Percentiles rank a stretch among this genome's conserved stretches.
These are phyloP conservation scores for Agriopis aurantiaria DNA, from an alignment of 2,888 invertebrate genomes.

Conservation along the genomic window DNA sequence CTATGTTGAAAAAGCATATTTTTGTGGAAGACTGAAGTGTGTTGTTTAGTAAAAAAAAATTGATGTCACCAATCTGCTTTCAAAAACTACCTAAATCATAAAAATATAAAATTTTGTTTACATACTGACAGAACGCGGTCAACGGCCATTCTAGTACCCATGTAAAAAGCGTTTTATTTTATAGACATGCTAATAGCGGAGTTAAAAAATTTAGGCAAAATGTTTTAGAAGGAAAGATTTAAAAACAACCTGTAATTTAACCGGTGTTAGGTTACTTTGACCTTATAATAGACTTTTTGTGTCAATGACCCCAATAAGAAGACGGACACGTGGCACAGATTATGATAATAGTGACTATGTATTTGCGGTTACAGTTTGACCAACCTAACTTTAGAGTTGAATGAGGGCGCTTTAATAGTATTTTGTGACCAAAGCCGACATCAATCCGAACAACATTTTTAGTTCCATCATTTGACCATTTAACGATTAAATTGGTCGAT, in stretches of 20 bases:
- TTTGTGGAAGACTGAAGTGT: too few species aligned
- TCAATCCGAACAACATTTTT: neutral
- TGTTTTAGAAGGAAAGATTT: conserved; percentile 5
- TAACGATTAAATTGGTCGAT: neutral
- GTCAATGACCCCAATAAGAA: conserved; percentile 54
- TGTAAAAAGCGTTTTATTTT: conserved; percentile 11
- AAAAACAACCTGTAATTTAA: conserved; percentile 20
- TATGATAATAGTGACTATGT: neutral
- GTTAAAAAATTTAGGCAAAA: conserved; percentile 21
- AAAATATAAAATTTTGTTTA: neutral
- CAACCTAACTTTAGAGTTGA: conserved; percentile 1
- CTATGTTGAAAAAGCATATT: too few species aligned
- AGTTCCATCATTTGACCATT: neutral
- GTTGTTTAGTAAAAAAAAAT: too few species aligned
- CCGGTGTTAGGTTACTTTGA: conserved; percentile 29
- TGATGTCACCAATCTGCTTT: too few species aligned
- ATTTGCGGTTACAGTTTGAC: conserved; percentile 7
- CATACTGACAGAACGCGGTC: conserved; percentile 14
- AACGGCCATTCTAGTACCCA: conserved; percentile 1
- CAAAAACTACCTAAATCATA: too few species aligned
- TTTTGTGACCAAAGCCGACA: neutral
- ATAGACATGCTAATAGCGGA: conserved; percentile 20
- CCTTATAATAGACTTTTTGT: conserved; percentile 44
- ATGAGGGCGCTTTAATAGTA: neutral
- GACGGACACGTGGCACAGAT: conserved; percentile 24